These are phyloP conservation scores for Panthera tigris DNA, from an alignment of 2,113 vertebrate genomes.

Conservation along the genomic window DNA sequence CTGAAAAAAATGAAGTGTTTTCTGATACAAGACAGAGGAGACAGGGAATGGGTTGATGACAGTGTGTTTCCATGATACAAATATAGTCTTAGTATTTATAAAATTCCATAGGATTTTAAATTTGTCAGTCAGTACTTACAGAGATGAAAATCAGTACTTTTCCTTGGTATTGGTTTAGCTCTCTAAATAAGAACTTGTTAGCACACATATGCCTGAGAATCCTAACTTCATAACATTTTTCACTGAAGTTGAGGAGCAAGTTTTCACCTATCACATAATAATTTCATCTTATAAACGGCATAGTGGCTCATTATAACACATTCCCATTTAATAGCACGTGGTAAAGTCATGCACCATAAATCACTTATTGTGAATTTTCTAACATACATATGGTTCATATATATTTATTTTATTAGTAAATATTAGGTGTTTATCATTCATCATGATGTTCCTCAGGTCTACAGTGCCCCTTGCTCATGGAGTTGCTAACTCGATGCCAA, in stretches of 20 bases:
- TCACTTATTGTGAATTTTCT: neutral
- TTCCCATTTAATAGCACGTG: neutral
- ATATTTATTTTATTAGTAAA: neutral
- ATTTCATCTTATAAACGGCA: neutral
- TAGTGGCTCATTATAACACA: neutral
- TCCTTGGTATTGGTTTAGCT: neutral
- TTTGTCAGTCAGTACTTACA: neutral
- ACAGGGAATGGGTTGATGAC: neutral
- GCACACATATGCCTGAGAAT: neutral
- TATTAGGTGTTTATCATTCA: neutral
- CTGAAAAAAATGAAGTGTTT: neutral
- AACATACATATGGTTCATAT: neutral
- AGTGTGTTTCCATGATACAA: neutral
- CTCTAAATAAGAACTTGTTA: neutral
- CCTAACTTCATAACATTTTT: neutral
- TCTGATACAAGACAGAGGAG: neutral
- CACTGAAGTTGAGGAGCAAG: neutral
- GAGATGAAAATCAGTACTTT: neutral
- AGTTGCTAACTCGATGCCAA: neutral
- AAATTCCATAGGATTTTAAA: neutral
- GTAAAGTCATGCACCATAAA: neutral
- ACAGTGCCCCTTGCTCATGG: neutral
- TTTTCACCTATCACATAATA: neutral
- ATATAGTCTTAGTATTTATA: neutral
- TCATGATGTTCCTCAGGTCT: neutral